phyloP scores from a whole-genome alignment of 2,113 vertebrate genomes.

The Paradoxurus hermaphroditus region DNA sequence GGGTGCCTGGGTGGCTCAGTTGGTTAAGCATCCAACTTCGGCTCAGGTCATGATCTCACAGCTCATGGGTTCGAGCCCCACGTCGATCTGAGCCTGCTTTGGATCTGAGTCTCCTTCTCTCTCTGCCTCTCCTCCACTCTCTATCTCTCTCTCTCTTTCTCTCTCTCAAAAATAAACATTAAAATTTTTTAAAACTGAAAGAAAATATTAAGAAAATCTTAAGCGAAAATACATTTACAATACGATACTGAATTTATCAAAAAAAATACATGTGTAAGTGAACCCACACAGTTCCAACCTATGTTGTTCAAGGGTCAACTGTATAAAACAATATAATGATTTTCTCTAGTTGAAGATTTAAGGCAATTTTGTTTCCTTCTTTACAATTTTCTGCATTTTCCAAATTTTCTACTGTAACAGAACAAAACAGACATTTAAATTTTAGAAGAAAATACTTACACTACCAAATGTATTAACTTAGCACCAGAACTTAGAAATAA shows the following conservation, averaged over 20 bases:
- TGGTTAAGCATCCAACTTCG: too few species aligned
- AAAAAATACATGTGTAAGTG: neutral
- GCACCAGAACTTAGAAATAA: neutral
- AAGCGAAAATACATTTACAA: neutral
- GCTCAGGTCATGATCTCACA: too few species aligned
- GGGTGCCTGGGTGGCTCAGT: too few species aligned
- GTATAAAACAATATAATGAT: neutral
- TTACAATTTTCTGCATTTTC: neutral
- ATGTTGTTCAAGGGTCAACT: neutral
- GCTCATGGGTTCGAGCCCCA: too few species aligned
- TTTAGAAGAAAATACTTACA: neutral
- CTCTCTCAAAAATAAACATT: too few species aligned
- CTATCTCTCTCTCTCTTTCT: too few species aligned
- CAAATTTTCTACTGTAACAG: neutral
- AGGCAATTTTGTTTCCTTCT: neutral
- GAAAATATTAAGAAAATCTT: neutral
- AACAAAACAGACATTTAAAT: constrained; percentile 13
- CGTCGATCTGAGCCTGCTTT: too few species aligned
- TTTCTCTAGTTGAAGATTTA: constrained; percentile 1
- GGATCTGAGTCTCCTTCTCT: too few species aligned
- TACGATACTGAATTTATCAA: neutral
- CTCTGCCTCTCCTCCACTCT: too few species aligned
- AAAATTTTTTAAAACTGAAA: too few species aligned
- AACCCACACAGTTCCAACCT: neutral
- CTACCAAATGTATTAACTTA: neutral